Percentiles rank a stretch among this genome's conserved stretches.
Evolutionary conservation across 1,140 invertebrate genomes (phyloP).

Genomic region (Pemphigus obesinymphae): DNA sequence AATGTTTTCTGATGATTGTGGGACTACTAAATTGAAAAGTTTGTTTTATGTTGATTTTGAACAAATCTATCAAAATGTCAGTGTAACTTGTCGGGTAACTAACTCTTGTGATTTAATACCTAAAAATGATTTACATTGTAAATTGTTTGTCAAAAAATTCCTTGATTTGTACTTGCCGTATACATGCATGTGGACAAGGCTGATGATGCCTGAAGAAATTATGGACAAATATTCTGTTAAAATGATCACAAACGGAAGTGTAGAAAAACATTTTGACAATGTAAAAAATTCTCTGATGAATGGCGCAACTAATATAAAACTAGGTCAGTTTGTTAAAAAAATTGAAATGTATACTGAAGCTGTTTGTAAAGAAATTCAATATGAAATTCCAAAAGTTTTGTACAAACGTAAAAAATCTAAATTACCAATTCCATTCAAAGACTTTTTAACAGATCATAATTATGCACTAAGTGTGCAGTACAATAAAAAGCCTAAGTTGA

Average conservation of each 20-base stretch:
- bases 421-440: not conserved
- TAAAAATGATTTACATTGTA: not conserved
- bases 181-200: not conserved
- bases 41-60: not conserved
- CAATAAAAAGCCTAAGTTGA: too few relatives aligned
- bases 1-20: not conserved
- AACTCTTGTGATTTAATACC: not conserved
- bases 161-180: not conserved
- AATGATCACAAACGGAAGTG: not conserved
- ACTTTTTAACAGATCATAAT: too few relatives aligned
- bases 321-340: not conserved
- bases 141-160: not conserved
- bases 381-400: not conserved
- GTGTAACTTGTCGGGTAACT: not conserved
- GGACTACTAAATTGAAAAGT: not conserved
- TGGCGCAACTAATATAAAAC: not conserved
- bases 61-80: not conserved
- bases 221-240: not conserved
- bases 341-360: not conserved
- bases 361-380: not conserved
- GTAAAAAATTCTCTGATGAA: too few relatives aligned
- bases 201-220: not conserved
- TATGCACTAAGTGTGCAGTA: too few relatives aligned
- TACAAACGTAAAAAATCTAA: not conserved
- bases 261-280: not conserved